Percentiles rank a stretch among this genome's conserved stretches.
Evolutionary conservation across 2,113 vertebrate species (phyloP).

Genomic region (Tauraco erythrolophus): DNA sequence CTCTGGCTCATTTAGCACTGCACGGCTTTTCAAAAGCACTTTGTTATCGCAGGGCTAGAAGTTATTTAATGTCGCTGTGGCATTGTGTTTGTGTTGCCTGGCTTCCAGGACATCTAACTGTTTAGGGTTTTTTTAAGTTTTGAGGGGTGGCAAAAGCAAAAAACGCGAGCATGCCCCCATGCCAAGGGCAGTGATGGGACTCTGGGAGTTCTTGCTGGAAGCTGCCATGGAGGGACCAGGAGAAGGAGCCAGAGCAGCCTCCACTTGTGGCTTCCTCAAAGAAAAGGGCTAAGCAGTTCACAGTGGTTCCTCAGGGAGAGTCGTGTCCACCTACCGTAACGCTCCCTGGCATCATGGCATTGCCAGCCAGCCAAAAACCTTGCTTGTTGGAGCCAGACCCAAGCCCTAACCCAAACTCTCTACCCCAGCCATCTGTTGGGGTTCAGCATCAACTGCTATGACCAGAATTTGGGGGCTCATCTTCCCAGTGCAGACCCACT

Average conservation of each 20-base stretch:
- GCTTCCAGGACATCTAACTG: background rate
- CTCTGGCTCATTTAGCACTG: background rate
- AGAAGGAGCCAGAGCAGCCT: background rate
- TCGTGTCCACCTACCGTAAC: background rate
- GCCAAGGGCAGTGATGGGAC: background rate
- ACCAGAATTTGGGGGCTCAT: background rate
- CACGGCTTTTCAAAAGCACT: background rate
- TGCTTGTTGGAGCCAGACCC: accelerated
- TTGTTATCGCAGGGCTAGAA: background rate
- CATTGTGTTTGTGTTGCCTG: background rate
- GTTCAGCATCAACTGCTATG: background rate
- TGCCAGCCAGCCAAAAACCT: background rate
- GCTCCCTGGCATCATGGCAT: background rate
- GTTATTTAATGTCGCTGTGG: background rate
- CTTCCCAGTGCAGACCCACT: background rate
- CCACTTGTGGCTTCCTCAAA: background rate
- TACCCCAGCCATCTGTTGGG: background rate
- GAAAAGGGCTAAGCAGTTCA: background rate
- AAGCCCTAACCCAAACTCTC: background rate
- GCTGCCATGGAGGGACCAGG: background rate
- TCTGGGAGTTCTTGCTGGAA: background rate
- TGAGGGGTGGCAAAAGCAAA: background rate
- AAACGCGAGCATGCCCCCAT: accelerated
- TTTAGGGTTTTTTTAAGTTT: background rate
- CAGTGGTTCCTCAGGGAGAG: background rate